A percentile compares a stretch with the other conserved stretches of the same genome.
phyloP scores from a whole-genome alignment of 2,888 invertebrate species.

The Nomada goodeniana region DNA sequence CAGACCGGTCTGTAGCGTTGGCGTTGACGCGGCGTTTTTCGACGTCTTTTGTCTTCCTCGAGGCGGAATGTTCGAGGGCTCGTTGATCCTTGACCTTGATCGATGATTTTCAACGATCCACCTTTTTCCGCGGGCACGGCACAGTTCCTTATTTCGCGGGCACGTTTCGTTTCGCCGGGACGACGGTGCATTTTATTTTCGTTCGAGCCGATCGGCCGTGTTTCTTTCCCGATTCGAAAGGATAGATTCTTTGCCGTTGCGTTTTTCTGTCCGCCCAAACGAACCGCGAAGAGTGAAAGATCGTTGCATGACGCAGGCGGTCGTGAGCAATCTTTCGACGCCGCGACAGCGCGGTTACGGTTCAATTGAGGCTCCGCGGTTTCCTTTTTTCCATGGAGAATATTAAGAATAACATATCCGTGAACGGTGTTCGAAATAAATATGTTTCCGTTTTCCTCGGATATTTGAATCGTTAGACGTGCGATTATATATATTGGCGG shows the following conservation, averaged over 20 bases:
- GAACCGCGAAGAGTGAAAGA: conserved; percentile 39
- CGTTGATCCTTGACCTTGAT: conserved; percentile 28
- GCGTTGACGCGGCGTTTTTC: conserved; percentile 33
- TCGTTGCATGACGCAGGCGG: conserved; percentile 4
- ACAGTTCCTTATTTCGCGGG: conserved; percentile 2
- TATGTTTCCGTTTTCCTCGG: background rate
- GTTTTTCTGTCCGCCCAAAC: conserved; percentile 8
- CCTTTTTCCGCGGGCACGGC: conserved; percentile 6
- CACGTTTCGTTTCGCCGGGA: too few relatives aligned
- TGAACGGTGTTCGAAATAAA: too few relatives aligned
- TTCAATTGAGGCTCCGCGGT: background rate
- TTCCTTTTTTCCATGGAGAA: too few relatives aligned
- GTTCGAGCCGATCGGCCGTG: conserved; percentile 8
- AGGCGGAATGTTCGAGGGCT: conserved; percentile 30
- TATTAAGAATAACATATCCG: background rate
- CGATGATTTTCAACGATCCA: background rate
- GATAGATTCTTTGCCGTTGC: background rate
- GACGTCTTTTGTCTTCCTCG: background rate
- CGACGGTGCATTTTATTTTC: conserved; percentile 4
- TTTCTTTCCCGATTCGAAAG: background rate
- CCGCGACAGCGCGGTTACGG: conserved; percentile 1
- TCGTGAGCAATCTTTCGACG: conserved; percentile 12
- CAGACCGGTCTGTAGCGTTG: background rate
- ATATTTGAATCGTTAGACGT: background rate
- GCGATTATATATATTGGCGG: background rate